Base-by-base conservation (phyloP, 2,113 vertebrate species). In the Anoplopoma fimbria region DNA sequence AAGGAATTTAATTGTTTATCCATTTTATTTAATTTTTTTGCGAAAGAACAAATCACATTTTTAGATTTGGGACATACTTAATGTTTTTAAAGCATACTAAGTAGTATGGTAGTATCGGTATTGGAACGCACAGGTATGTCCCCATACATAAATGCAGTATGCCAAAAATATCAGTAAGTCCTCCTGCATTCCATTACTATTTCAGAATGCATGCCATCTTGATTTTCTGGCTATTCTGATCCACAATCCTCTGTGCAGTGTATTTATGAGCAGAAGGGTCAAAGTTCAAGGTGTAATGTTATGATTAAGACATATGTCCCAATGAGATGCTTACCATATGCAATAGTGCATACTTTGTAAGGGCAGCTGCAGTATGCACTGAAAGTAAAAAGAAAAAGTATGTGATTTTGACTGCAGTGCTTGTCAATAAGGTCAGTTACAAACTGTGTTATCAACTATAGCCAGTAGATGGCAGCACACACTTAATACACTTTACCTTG, bases 381-480 rank as follows among this genome's bases (percentile, higher is more conserved):
- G n/a, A n/a, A n/a, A n/a, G 51, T n/a, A n/a, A 40, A n/a, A 53
- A 9, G 51, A 40, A 40, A 40, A 40, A 40, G 38, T 40, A 40
- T 1, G 19, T 23, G 17, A n/a, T n/a, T 55, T 9, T 13, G n/a
- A 25, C 25, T 27, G 25, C 55, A 27, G n/a, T 27, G 12, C 6
- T 8, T 33, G 55, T 61, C 29, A 19, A 1, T 61, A 4, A 33
- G 4, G 9, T 71, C 3, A 57, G 9, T 36, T 19, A 45, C 2
- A 0, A 4, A 12, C 7, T 69, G 34, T 60, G 6, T 42, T 2
- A 6, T 31, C 29, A 29, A n/a, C 2, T 64, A 4, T 23, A n/a
- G 23, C 80, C 91, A 87, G 38, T 34, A 90, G 90, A 57, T 76
- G 90, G 84, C 86, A 89, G 83, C 69, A 78, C 67, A 80, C 38